These are phyloP conservation scores for Sebastes taczanowskii DNA, from an alignment of 2,797 vertebrate genomes.

Conservation along the genomic window DNA sequence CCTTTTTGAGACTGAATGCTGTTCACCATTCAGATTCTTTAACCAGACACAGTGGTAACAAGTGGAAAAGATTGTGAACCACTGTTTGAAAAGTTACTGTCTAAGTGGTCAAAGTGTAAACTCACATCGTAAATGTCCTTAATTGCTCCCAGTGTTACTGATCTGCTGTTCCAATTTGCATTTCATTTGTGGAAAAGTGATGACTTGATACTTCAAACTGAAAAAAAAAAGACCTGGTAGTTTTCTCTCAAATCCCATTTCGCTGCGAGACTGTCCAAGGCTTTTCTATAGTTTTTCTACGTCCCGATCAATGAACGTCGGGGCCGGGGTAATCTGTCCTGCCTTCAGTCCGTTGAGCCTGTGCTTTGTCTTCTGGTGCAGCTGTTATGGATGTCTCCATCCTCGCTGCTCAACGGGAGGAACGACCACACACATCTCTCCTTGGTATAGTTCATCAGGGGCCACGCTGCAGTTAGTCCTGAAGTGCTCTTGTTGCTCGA, in stretches of 20 bases:
- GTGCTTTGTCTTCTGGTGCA: constrained; percentile 65
- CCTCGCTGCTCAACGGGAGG: constrained; percentile 8
- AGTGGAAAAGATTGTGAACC: background rate
- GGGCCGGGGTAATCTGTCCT: constrained; percentile 56
- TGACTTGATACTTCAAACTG: constrained; percentile 34
- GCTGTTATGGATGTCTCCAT: constrained; percentile 60
- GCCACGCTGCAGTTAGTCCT: constrained; percentile 14
- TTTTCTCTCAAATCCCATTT: constrained; percentile 53
- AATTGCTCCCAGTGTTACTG: constrained; percentile 7
- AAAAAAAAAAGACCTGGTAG: constrained; percentile 26
- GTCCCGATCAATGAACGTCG: constrained; percentile 65
- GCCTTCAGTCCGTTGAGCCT: constrained; percentile 59
- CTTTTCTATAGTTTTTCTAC: constrained; percentile 55
- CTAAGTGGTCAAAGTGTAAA: background rate
- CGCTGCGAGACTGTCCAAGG: constrained; percentile 31
- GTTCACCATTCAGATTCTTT: background rate
- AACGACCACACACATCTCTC: constrained; percentile 19
- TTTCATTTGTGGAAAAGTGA: constrained; percentile 46
- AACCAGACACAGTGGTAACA: background rate
- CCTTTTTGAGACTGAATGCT: background rate
- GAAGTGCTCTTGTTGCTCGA: background rate
- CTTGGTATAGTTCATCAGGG: constrained; percentile 8
- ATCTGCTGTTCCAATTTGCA: constrained; percentile 38
- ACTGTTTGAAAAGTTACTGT: background rate
- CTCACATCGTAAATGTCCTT: constrained; percentile 1